These are phyloP conservation scores for Hippoglossus hippoglossus DNA, from an alignment of 2,797 vertebrate species.

Conservation along the genomic window DNA sequence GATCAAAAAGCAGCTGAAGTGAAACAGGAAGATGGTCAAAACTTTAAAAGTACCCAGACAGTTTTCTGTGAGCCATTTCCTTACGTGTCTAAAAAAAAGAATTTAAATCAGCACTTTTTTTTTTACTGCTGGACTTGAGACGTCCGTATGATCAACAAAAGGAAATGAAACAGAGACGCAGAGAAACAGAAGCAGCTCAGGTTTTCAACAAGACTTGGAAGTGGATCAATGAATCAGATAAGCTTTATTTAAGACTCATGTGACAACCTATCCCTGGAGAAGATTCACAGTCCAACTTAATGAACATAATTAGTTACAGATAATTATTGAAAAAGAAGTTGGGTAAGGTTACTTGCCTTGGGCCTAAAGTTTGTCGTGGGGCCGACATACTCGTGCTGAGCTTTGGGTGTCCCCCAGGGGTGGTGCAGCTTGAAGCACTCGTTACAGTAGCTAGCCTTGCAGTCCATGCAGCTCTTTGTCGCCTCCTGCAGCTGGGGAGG, in stretches of 20 bases:
- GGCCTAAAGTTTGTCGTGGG: conserved; percentile 97
- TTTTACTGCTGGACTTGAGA: not conserved
- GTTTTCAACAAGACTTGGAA: not conserved
- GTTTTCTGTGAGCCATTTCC: conserved; percentile 43
- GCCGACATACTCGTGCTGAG: conserved; percentile 96
- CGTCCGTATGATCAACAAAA: not conserved
- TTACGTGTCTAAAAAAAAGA: conserved; percentile 46
- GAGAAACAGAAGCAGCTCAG: not conserved
- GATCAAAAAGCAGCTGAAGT: conserved; percentile 29
- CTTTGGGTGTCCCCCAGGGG: conserved; percentile 96
- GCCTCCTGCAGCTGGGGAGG: conserved; percentile 92
- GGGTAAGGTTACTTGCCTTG: conserved; percentile 81
- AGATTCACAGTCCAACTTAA: conserved; percentile 29
- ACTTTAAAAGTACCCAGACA: conserved; percentile 17
- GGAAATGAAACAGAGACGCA: not conserved
- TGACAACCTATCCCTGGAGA: conserved; percentile 7
- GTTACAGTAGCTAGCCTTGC: conserved; percentile 96
- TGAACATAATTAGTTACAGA: not conserved
- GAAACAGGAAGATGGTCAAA: conserved; percentile 52
- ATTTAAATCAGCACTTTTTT: conserved; percentile 27
- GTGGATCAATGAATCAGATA: too few relatives aligned
- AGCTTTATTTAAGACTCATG: not conserved
- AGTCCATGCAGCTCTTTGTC: conserved; percentile 99
- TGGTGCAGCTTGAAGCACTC: conserved; percentile 98
- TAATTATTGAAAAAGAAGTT: not conserved